Percentiles rank a stretch among this genome's conserved stretches.
Conservation (phyloP, 2,888 invertebrate genomes). For the Pyrgus malvae region DNA sequence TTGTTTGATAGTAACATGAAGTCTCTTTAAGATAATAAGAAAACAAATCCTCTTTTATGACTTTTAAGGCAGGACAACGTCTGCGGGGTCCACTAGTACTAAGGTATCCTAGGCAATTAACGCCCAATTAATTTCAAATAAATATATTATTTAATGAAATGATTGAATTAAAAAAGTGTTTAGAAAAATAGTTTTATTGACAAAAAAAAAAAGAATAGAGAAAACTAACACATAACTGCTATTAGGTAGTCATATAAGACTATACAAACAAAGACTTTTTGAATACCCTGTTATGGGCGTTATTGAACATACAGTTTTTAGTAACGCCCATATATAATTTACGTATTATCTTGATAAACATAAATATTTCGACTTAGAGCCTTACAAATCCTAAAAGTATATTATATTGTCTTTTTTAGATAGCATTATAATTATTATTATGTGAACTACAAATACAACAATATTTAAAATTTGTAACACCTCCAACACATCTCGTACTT, state of each 20-base stretch:
- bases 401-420: slow-evolving; percentile 8
- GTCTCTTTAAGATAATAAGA: too few species aligned
- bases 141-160: slow-evolving; percentile 2
- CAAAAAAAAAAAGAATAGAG: slow-evolving; percentile 2
- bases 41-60: too few species aligned
- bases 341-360: slow-evolving; percentile 7
- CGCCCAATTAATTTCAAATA: slow-evolving; percentile 3
- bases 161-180: slow-evolving; percentile 1
- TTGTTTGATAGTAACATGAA: too few species aligned
- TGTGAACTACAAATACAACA: slow-evolving; percentile 10
- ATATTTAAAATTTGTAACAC: slow-evolving; percentile 12
- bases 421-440: slow-evolving; percentile 10
- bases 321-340: slow-evolving; percentile 1
- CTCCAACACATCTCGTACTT: slow-evolving; percentile 11
- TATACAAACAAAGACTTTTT: slow-evolving; percentile 2
- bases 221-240: slow-evolving; percentile 2
- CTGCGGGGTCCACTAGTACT: too few species aligned
- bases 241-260: slow-evolving; percentile 4
- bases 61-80: too few species aligned
- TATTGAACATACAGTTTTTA: slow-evolving; percentile 1
- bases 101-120: slow-evolving; percentile 6
- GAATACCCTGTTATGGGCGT: slow-evolving; percentile 1
- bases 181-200: not conserved
- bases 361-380: slow-evolving; percentile 12
- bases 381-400: slow-evolving; percentile 12